These are phyloP conservation scores for Paramisgurnus dabryanus DNA, from an alignment of 2,113 vertebrate species.

Conservation along the genomic window DNA sequence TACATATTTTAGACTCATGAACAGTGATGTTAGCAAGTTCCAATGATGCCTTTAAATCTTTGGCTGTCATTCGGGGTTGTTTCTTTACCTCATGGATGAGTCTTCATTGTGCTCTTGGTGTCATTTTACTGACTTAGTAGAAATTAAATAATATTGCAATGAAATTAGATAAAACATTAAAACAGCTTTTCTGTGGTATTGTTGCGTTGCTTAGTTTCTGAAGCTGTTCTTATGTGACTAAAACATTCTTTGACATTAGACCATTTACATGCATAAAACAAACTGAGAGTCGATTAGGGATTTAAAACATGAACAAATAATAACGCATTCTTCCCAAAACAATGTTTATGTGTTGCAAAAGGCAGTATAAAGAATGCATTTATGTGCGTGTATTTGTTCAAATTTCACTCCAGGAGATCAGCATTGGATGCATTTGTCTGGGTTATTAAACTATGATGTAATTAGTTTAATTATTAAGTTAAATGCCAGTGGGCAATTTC, in stretches of 20 bases:
- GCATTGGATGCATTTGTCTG: slow-evolving; percentile 49
- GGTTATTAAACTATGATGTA: slow-evolving; percentile 62
- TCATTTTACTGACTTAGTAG: too few relatives aligned
- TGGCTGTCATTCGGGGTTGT: too few relatives aligned
- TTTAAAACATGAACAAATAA: slow-evolving; percentile 29
- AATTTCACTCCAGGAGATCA: slow-evolving; percentile 44
- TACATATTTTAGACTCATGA: too few relatives aligned
- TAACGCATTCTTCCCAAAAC: slow-evolving; percentile 3
- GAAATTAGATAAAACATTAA: too few relatives aligned
- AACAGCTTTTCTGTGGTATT: not conserved
- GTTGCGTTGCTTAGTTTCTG: not conserved
- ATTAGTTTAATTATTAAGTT: slow-evolving; percentile 63
- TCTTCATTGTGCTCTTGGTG: too few relatives aligned
- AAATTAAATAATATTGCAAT: too few relatives aligned
- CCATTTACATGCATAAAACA: slow-evolving; percentile 4
- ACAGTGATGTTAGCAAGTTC: too few relatives aligned
- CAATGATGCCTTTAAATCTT: too few relatives aligned
- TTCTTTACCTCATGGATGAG: too few relatives aligned
- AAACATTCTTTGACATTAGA: not conserved
- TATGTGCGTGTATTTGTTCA: slow-evolving; percentile 18
- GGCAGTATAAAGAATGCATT: slow-evolving; percentile 3
- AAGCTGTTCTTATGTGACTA: not conserved
- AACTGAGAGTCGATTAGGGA: not conserved
- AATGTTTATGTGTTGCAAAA: slow-evolving; percentile 17
- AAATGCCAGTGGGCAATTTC: slow-evolving; percentile 58